phyloP scores from a whole-genome alignment of 2,113 vertebrate genomes.

The Daphoenositta chrysoptera region DNA sequence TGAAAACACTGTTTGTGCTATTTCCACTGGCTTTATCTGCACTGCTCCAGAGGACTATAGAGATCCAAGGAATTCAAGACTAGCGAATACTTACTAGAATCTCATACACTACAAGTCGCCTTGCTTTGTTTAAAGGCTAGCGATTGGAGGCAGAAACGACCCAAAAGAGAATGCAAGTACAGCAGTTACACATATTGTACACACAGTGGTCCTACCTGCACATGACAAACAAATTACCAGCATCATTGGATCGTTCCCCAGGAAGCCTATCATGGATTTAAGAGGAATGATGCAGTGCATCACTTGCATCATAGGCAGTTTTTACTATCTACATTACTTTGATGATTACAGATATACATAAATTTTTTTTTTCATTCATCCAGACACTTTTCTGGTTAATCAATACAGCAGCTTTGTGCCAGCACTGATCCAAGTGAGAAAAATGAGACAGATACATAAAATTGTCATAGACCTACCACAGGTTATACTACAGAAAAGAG shows the following conservation, averaged over 20 bases:
- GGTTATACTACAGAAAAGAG: neutral
- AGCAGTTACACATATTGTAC: neutral
- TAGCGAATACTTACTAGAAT: neutral
- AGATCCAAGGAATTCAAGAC: neutral
- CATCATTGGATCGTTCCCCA: neutral
- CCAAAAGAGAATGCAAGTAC: neutral
- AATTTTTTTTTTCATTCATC: neutral
- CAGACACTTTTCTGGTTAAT: neutral
- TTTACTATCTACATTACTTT: neutral
- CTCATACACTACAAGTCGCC: neutral
- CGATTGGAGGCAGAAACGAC: neutral
- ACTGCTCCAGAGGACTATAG: neutral
- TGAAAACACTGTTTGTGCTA: neutral
- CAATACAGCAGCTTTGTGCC: neutral
- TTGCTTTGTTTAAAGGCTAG: neutral
- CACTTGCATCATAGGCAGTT: neutral
- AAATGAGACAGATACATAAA: neutral
- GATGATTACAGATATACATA: neutral
- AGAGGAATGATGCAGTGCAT: neutral
- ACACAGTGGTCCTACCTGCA: neutral
- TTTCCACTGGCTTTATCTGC: neutral
- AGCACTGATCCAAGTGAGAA: neutral
- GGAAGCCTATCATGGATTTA: neutral
- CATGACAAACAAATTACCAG: neutral
- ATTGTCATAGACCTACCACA: accelerated